Conservation (phyloP, 2,113 vertebrate genomes). For the Haemorhous mexicanus region DNA sequence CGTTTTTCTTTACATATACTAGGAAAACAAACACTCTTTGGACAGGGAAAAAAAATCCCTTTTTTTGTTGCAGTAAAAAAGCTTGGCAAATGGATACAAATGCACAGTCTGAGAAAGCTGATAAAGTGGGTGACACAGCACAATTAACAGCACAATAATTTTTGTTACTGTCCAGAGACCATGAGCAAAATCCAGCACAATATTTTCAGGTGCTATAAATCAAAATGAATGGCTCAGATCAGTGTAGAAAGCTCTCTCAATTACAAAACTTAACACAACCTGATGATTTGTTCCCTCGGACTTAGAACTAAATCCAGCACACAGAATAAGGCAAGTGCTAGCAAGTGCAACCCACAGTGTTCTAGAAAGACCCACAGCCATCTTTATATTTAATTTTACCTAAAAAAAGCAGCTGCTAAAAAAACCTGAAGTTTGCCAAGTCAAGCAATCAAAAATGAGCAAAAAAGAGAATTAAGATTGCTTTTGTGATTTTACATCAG, state of each 20-base stretch:
- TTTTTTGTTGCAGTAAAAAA: neutral
- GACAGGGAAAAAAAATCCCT: neutral
- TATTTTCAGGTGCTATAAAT: neutral
- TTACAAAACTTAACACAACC: slow-evolving; percentile 10
- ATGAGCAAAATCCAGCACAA: slow-evolving; percentile 4
- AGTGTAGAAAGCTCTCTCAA: slow-evolving; percentile 16
- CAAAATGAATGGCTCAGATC: slow-evolving; percentile 6
- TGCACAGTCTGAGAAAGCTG: neutral
- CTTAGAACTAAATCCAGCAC: neutral
- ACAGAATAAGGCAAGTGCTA: neutral
- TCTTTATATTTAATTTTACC: slow-evolving; percentile 19
- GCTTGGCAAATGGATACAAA: slow-evolving; percentile 30
- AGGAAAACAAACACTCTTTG: neutral
- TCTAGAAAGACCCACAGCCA: slow-evolving; percentile 7
- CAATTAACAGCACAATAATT: slow-evolving; percentile 14
- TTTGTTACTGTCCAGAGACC: neutral
- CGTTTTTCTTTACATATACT: neutral
- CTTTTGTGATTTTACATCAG: slow-evolving; percentile 5
- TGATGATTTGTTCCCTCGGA: neutral
- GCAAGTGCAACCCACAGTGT: neutral
- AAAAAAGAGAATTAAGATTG: slow-evolving; percentile 6
- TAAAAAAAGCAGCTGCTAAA: neutral
- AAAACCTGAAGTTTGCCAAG: neutral
- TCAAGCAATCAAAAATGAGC: neutral
- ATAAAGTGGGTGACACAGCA: slow-evolving; percentile 9